Evolutionary conservation across 2,797 vertebrate genomes (phyloP), one percentile per base, ranked within the genome.

Genomic region (Paguma larvata): DNA sequence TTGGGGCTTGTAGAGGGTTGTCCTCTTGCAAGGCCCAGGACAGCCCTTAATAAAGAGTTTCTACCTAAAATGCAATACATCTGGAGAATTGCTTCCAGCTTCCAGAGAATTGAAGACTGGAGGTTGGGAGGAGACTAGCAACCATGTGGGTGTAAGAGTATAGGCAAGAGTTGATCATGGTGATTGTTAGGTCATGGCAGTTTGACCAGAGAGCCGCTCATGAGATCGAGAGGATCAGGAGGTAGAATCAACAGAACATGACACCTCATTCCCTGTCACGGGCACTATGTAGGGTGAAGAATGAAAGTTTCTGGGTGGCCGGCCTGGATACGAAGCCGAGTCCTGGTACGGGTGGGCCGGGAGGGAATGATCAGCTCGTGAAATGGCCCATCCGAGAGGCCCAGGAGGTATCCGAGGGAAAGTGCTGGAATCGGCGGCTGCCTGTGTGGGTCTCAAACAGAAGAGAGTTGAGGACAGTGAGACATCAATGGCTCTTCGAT

Each of bases 181-280:
- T 8, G 11, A 0, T 10, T 12, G 32, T 27, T 32, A 27, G 63
- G 32, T 9, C 13, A 30, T 16, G 46, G 44, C 30, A 14, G 4
- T 51, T 88, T 79, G n/a, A 19, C 41, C 93, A 63, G 27, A 32
- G 41, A 88, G 38, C 30, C 9, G 3, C 8, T 13, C 18, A 8
- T n/a, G 16, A n/a, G 63, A 48, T 84, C 10, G 7, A 32, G 30
- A 68, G 82, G 56, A 5, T 9, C 30, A 72, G 53, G 59, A 56
- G 10, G 13, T 27, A 44, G 34, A 63, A 44, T 62, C 18, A 23
- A 14, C 9, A 82, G 32, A 65, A 3, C 25, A 1, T 0, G 2
- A 30, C 32, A 9, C 30, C 18, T 51, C 23, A 53, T 32, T 21
- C 14, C 27, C 46, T 93, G 38, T 62, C 23, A 0, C 12, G n/a